Evolutionary conservation across 2,113 vertebrate species (phyloP), one percentile per base, ranked within the genome.

Genomic region (Lampris megalopsis): DNA sequence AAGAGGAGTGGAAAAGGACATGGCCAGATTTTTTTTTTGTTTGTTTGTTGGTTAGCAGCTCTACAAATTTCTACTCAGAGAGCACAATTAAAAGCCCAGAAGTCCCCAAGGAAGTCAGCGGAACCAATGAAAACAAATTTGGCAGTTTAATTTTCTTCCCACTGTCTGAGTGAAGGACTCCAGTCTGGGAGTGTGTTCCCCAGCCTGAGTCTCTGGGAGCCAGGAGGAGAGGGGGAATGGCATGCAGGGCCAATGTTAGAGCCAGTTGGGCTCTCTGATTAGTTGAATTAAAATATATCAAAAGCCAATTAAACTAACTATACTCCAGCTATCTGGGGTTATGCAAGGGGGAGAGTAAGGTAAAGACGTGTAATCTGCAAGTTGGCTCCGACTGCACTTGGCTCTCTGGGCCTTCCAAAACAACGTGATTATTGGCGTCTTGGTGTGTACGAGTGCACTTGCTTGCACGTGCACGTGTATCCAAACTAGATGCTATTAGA

Each of bases 111-210:
- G 92, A 91, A 77, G 58, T 87, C 83, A 83, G 88, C 85, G 83
- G 89, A 94, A 94, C 94, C 94, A 94, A 93, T 92, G 92, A 94
- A 94, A 94, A 94, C 93, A 94, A 93, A 94, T 95, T 93, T 93
- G 92, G 86, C 91, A 94, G 93, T 95, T 95, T 95, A 93, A 94
- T 95, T 95, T 94, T 94, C 93, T 91, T 93, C 90, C 92, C 91
- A 94, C 93, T 94, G 93, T 93, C 92, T 91, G 82, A 86, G 85
- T 92, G 88, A 87, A 84, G 86, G 86, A 90, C 91, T 91, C 80
- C 80, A 75, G 88, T 90, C 83, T 82, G 84, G 82, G 88, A 91
- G 87, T 75, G 80, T 82, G 80, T 82, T 84, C 71, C 71, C 59
- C 56, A 42, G 65, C 63, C 70, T 59, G 73, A 86, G 72, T 89